Evolutionary conservation across 1,140 invertebrate genomes (phyloP).

Genomic region (Hylaeus volcanicus): DNA sequence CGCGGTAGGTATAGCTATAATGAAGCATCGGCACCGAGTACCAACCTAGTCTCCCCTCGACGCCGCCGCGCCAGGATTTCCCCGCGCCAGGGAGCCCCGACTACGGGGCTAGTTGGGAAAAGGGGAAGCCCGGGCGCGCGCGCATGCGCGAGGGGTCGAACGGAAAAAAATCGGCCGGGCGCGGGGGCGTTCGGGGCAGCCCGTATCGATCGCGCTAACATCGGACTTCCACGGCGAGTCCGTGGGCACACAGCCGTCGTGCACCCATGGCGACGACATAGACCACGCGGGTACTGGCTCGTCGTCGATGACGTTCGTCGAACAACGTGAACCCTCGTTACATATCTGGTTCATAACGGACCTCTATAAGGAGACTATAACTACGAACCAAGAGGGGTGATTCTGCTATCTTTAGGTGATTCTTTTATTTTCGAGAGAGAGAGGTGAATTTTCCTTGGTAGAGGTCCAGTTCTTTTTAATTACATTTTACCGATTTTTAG

Average conservation of each 20-base stretch:
- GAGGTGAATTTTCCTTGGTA: too few species aligned
- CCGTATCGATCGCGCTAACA: slow-evolving; percentile 79
- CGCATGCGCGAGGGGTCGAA: slow-evolving; percentile 72
- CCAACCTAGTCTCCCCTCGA: slow-evolving; percentile 8
- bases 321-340: neutral
- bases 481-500: too few species aligned
- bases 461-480: too few species aligned
- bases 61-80: slow-evolving; percentile 18
- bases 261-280: slow-evolving; percentile 42
- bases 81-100: slow-evolving; percentile 12
- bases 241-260: slow-evolving; percentile 54
- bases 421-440: too few species aligned
- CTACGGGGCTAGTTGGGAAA: slow-evolving; percentile 42
- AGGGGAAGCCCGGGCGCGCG: slow-evolving; percentile 44
- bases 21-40: slow-evolving; percentile 55
- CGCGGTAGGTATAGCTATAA: slow-evolving; percentile 66
- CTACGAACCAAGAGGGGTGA: too few species aligned
- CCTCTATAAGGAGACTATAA: too few species aligned
- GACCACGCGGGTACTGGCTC: slow-evolving; percentile 1
- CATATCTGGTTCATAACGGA: too few species aligned
- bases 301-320: slow-evolving; percentile 31
- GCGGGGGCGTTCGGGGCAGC: slow-evolving; percentile 69
- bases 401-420: too few species aligned
- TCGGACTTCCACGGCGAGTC: slow-evolving; percentile 66
- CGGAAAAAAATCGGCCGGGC: slow-evolving; percentile 77